Conservation (phyloP, 2,888 invertebrate genomes). For the Platypus cylindrus region DNA sequence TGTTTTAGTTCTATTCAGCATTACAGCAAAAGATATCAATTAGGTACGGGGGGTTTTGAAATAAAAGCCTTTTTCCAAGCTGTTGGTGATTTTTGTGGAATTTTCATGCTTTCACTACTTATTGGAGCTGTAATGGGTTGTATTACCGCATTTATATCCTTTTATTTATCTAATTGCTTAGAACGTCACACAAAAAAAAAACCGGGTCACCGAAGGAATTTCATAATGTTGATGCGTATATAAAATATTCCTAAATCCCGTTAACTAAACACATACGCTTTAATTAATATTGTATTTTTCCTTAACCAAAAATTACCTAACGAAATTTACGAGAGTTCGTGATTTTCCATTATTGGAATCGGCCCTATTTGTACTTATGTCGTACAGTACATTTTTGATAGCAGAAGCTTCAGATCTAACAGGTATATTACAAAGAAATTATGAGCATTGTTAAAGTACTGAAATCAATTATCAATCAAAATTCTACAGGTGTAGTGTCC, state of each 20-base stretch:
- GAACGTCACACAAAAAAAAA: slow-evolving; percentile 1
- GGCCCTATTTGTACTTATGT: slow-evolving; percentile 93
- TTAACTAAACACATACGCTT: neutral
- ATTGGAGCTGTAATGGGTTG: slow-evolving; percentile 92
- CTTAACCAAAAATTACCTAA: slow-evolving; percentile 55
- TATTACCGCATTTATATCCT: slow-evolving; percentile 87
- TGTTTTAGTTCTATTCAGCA: slow-evolving; percentile 67
- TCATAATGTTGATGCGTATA: neutral
- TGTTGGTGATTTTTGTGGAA: slow-evolving; percentile 81
- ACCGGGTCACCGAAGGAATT: neutral
- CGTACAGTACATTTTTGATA: slow-evolving; percentile 92
- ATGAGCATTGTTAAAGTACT: too few species aligned
- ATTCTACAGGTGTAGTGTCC: slow-evolving; percentile 72
- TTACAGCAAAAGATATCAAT: slow-evolving; percentile 71
- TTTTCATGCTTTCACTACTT: slow-evolving; percentile 81
- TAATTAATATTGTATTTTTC: too few species aligned
- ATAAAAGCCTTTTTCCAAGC: slow-evolving; percentile 78
- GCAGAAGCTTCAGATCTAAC: slow-evolving; percentile 95
- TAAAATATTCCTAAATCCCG: slow-evolving; percentile 1
- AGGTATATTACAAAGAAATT: slow-evolving; percentile 41
- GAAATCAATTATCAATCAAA: too few species aligned
- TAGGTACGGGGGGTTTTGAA: slow-evolving; percentile 72
- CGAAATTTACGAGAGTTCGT: slow-evolving; percentile 86
- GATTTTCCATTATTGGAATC: slow-evolving; percentile 94
- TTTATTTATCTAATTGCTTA: slow-evolving; percentile 32